Evolutionary conservation across 2,888 invertebrate genomes (phyloP).

Genomic region (Platycheirus albimanus): DNA sequence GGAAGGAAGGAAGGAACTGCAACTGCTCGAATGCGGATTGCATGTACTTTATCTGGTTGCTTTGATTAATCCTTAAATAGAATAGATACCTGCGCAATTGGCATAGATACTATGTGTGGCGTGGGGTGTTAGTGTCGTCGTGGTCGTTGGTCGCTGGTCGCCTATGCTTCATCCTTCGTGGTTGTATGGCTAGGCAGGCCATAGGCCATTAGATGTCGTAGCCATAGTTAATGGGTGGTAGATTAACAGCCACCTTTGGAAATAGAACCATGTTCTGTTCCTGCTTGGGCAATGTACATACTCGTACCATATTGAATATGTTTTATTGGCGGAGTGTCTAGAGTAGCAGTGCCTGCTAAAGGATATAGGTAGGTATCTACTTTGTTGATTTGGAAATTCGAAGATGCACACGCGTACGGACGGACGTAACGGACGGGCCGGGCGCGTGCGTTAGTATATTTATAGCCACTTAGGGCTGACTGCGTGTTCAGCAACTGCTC

Average conservation of each 20-base stretch:
- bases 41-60: slow-evolving; percentile 55
- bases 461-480: slow-evolving; percentile 69
- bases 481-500: slow-evolving; percentile 58
- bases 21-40: slow-evolving; percentile 1
- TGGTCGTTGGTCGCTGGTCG: slow-evolving; percentile 3
- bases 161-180: not conserved
- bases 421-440: too few relatives aligned
- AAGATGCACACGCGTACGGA: slow-evolving; percentile 37
- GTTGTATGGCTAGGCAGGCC: slow-evolving; percentile 7
- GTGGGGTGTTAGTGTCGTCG: slow-evolving; percentile 42
- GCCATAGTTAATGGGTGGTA: slow-evolving; percentile 70
- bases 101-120: slow-evolving; percentile 31
- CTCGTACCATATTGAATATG: slow-evolving; percentile 70
- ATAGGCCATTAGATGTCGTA: slow-evolving; percentile 69
- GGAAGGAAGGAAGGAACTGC: slow-evolving; percentile 58
- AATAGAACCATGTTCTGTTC: slow-evolving; percentile 70
- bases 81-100: slow-evolving; percentile 59
- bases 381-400: slow-evolving; percentile 48
- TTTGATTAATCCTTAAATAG: slow-evolving; percentile 73
- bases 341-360: slow-evolving; percentile 37
- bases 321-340: slow-evolving; percentile 62
- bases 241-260: slow-evolving; percentile 72
- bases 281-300: slow-evolving; percentile 51
- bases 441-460: slow-evolving; percentile 63
- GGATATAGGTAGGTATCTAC: slow-evolving; percentile 12